Percentiles rank a stretch among this genome's conserved stretches.
These are phyloP conservation scores for Ophraella communa DNA, from an alignment of 2,888 invertebrate species.

Conservation along the genomic window DNA sequence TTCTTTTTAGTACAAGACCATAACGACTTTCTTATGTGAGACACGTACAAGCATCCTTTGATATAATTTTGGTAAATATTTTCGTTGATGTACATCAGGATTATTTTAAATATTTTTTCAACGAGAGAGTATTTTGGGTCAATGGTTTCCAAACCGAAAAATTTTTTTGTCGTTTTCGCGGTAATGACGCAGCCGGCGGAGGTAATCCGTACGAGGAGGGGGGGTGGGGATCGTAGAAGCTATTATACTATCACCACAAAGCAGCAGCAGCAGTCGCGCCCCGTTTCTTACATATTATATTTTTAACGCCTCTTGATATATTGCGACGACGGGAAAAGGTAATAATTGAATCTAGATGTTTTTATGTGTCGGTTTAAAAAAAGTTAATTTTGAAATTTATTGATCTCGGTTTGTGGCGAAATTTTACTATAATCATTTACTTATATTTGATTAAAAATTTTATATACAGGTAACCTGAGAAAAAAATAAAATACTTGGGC, in stretches of 20 bases:
- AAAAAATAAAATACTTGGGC: no score
- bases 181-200: not conserved
- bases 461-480: no score
- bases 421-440: no score
- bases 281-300: not conserved
- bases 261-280: not conserved
- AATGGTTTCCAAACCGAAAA: not conserved
- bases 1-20: not conserved
- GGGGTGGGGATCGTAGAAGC: no score
- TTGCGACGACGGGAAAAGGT: not conserved
- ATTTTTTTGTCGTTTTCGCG: not conserved
- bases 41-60: not conserved
- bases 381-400: no score
- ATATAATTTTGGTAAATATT: constrained; percentile 1
- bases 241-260: not conserved
- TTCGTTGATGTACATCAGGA: not conserved
- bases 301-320: not conserved
- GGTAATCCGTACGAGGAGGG: no score
- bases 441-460: no score
- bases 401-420: no score
- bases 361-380: not conserved
- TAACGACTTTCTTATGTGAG: not conserved
- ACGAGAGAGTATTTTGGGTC: not conserved
- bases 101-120: constrained; percentile 1
- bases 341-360: not conserved